Evolutionary conservation across 2,888 invertebrate species (phyloP).

Genomic region (Terebella lapidaria): DNA sequence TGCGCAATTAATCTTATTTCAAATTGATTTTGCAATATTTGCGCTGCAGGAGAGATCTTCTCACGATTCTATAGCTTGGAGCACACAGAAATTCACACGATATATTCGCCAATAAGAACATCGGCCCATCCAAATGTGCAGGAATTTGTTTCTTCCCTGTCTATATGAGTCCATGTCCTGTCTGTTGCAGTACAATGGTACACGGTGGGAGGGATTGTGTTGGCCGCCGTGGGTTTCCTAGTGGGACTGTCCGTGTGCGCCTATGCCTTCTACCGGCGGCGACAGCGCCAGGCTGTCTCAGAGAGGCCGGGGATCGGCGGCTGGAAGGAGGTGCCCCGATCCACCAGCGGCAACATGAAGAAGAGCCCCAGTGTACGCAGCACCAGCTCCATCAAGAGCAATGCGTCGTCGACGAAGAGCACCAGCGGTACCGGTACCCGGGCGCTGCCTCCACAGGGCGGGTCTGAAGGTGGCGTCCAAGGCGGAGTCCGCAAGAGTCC

Average conservation of each 20-base stretch:
- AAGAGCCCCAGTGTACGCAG: constrained; percentile 21
- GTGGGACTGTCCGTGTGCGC: constrained; percentile 62
- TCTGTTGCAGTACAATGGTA: constrained; percentile 37
- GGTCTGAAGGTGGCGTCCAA: not conserved
- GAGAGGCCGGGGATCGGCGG: constrained; percentile 47
- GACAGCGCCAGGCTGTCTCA: constrained; percentile 54
- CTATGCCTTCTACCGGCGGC: constrained; percentile 65
- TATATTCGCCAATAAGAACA: too few relatives aligned
- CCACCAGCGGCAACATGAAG: constrained; percentile 14
- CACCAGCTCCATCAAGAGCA: constrained; percentile 13
- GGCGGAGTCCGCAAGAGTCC: constrained; percentile 2
- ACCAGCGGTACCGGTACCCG: not conserved
- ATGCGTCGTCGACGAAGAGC: not conserved
- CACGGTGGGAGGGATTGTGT: constrained; percentile 62
- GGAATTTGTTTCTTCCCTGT: too few relatives aligned
- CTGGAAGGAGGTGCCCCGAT: constrained; percentile 43
- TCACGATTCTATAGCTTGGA: too few relatives aligned
- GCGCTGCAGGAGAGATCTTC: too few relatives aligned
- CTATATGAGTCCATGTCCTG: too few relatives aligned
- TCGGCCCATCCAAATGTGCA: too few relatives aligned
- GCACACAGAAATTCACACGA: too few relatives aligned
- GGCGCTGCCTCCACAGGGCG: constrained; percentile 6
- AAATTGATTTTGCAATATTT: too few relatives aligned
- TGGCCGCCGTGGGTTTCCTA: constrained; percentile 62
- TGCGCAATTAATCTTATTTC: too few relatives aligned